These are phyloP conservation scores for Leptocoma aspasia DNA, from an alignment of 2,113 vertebrate genomes.

Conservation along the genomic window DNA sequence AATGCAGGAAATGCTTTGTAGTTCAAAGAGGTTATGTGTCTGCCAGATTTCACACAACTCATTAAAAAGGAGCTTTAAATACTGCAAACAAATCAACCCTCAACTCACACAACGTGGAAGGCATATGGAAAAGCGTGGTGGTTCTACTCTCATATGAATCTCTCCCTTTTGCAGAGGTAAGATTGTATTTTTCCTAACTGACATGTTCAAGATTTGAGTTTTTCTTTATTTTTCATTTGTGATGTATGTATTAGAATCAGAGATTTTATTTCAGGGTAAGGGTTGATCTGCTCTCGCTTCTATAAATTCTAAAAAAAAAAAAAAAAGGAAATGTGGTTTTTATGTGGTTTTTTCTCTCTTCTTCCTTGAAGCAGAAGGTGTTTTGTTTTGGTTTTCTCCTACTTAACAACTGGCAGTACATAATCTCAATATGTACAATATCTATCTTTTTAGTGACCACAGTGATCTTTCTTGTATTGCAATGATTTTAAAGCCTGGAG, in stretches of 20 bases:
- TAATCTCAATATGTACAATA: background rate
- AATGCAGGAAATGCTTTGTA: slow-evolving; percentile 41
- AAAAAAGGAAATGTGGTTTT: too few species aligned
- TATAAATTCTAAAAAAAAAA: too few species aligned
- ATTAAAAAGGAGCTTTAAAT: slow-evolving; percentile 10
- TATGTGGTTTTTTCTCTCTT: too few species aligned
- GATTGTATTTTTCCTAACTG: background rate
- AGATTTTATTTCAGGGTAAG: background rate
- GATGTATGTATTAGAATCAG: background rate
- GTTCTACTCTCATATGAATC: background rate
- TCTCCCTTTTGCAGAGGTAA: background rate
- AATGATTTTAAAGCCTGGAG: background rate
- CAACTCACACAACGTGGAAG: background rate
- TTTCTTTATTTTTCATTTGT: background rate
- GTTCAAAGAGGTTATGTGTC: slow-evolving; percentile 1
- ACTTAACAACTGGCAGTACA: background rate
- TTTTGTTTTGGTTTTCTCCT: too few species aligned
- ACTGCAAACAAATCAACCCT: slow-evolving; percentile 12
- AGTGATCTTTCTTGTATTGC: background rate
- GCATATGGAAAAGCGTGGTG: background rate
- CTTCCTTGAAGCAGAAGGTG: too few species aligned
- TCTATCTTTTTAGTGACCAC: background rate
- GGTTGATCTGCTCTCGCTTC: too few species aligned
- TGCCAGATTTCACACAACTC: slow-evolving; percentile 29
- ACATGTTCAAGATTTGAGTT: background rate